Evolutionary conservation across 2,888 invertebrate species (phyloP), one percentile per base, ranked within the genome.

Genomic region (Lasioglossum leucozonium): DNA sequence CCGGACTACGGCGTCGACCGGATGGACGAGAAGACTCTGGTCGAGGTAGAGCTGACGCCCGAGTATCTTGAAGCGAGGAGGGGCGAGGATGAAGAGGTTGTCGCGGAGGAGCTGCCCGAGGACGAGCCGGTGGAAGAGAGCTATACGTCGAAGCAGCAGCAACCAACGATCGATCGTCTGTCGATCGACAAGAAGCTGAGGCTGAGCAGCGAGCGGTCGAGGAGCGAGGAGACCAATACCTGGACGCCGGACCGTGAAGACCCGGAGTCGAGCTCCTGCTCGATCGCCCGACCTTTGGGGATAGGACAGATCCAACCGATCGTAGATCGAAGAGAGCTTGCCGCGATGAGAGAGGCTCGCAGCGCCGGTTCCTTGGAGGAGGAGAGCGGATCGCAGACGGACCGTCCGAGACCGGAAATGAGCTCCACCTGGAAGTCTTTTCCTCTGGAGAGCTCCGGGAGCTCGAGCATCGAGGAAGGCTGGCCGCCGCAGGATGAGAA

Each of bases 401-500:
- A 97, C 22, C 34, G 95, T 86, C 65, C 4, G 67, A 95, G 96
- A 73, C 96, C 96, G 93, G 98, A 98, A 93, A 95, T 97, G 78
- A 97, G 97, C 93, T 97, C 97, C 5, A 98, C 98, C 0, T 98
- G 98, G 97, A 96, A 97, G 91, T 97, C 98, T 4, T 98, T 98
- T 93, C 97, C 98, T 37, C 96, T 98, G 26, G 98, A 98, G 93
- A 98, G 98, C 93, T 98, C 98, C 76, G 98, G 97, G 58, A 98
- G 98, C 87, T 98, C 98, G 5, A 98, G 98, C 93, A 96, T 98
- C 72, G 98, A 98, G 94, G 98, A 98, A 93, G 97, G 97, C 10
- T 97, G 97, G 96, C 96, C 97, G 92, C 97, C 97, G 16, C 97
- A 97, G 72, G 98, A 98, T 93, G 93, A 93, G 51, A 91, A 84